Conservation (phyloP, 2,113 vertebrate species). For the Sceloporus tristichus region DNA sequence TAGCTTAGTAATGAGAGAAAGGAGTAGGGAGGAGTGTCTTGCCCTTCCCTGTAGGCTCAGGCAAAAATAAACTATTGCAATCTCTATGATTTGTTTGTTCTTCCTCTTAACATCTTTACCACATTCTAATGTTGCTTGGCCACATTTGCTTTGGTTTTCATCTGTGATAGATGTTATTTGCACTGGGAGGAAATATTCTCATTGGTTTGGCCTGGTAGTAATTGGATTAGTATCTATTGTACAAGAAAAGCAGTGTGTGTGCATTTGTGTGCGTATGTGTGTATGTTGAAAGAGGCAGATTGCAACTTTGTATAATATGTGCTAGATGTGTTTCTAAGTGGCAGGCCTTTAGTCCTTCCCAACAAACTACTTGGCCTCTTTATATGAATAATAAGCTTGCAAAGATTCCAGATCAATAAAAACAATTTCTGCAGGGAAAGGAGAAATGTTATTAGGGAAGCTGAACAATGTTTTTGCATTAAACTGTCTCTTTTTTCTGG, state of each 20-base stretch:
- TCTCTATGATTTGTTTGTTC: too few species aligned
- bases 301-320: not conserved
- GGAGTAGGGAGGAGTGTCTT: not conserved
- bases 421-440: constrained; percentile 61
- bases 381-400: constrained; percentile 53
- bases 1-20: too few species aligned
- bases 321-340: constrained; percentile 36
- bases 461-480: constrained; percentile 61
- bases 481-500: constrained; percentile 55
- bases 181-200: too few species aligned
- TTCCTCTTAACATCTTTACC: too few species aligned
- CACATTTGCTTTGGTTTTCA: too few species aligned
- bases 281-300: too few species aligned
- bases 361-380: constrained; percentile 48
- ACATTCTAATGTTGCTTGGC: too few species aligned
- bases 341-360: not conserved
- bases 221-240: not conserved
- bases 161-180: too few species aligned
- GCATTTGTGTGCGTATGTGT: too few species aligned
- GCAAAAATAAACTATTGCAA: not conserved
- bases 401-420: constrained; percentile 56
- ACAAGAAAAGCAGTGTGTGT: not conserved
- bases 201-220: not conserved
- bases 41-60: not conserved
- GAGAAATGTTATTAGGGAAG: not conserved